Evolutionary conservation across 1,140 invertebrate genomes (phyloP).

Genomic region (Oncopodura yosiiana): DNA sequence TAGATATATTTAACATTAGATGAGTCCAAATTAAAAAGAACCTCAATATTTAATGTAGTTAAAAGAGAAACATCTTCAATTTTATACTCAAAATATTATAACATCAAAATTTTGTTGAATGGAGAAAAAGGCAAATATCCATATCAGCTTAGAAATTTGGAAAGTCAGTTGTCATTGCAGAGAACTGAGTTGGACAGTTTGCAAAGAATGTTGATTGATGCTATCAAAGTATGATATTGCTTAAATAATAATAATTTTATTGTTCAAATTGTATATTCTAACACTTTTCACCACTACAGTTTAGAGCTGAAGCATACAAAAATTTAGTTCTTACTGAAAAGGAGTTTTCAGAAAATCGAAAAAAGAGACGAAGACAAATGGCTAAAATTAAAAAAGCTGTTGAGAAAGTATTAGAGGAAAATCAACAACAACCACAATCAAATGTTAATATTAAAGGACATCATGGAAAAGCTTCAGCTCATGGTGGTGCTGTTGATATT

Average conservation of each 20-base stretch:
- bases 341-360: conserved; percentile 26
- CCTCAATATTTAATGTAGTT: conserved; percentile 1
- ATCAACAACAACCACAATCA: conserved; percentile 8
- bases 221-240: conserved; percentile 11
- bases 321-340: conserved; percentile 28
- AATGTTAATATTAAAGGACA: not conserved
- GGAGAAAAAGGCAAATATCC: conserved; percentile 24
- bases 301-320: conserved; percentile 23
- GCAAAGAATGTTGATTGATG: conserved; percentile 25
- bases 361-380: conserved; percentile 26
- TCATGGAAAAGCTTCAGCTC: not conserved
- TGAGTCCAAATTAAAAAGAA: not conserved
- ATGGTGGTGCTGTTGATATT: conserved; percentile 12
- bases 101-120: conserved; percentile 13
- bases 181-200: conserved; percentile 19
- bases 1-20: not conserved
- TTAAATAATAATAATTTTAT: conserved; percentile 1
- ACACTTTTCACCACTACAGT: conserved; percentile 3
- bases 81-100: conserved; percentile 22
- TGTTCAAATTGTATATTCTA: not conserved
- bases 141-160: conserved; percentile 14
- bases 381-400: conserved; percentile 33
- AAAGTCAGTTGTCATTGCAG: conserved; percentile 15
- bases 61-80: conserved; percentile 24
- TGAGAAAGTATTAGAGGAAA: conserved; percentile 28